Percentiles rank a stretch among this genome's conserved stretches.
Conservation (phyloP, 1,140 invertebrate species). For the Zaprionus davidi region DNA sequence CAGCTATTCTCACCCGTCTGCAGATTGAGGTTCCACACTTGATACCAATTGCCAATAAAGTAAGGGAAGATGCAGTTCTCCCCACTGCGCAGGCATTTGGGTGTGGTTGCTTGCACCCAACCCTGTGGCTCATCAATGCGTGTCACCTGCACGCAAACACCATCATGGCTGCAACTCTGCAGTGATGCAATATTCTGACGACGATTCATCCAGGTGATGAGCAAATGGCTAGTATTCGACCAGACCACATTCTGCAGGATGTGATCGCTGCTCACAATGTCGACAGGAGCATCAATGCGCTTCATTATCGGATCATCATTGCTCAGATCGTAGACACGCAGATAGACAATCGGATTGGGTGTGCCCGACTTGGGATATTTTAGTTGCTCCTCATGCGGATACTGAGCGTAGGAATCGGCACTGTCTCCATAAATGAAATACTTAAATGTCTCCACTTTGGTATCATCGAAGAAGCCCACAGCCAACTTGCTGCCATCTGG, state of each 20-base stretch:
- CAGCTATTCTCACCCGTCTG: conserved; percentile 67
- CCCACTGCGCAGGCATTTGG: conserved; percentile 58
- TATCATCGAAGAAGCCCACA: conserved; percentile 94
- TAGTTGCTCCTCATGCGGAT: conserved; percentile 93
- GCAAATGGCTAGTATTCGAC: conserved; percentile 89
- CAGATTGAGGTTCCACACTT: conserved; percentile 76
- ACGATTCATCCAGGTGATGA: conserved; percentile 93
- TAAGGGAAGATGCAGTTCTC: conserved; percentile 67
- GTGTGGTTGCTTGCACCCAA: conserved; percentile 69
- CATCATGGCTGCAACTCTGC: conserved; percentile 59
- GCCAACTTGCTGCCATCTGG: conserved; percentile 90
- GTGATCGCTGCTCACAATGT: conserved; percentile 85
- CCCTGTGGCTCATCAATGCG: conserved; percentile 69
- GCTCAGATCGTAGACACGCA: conserved; percentile 88
- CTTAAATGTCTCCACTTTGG: conserved; percentile 87
- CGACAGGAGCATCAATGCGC: conserved; percentile 84
- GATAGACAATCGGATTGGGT: conserved; percentile 90
- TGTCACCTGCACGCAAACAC: conserved; percentile 65
- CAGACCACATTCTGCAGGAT: conserved; percentile 89
- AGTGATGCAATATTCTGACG: conserved; percentile 89
- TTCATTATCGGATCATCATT: conserved; percentile 64
- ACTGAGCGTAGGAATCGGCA: conserved; percentile 88
- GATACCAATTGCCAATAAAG: conserved; percentile 77
- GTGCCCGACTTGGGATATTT: conserved; percentile 94
- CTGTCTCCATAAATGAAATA: conserved; percentile 88